These are phyloP conservation scores for Spisula solida DNA, from an alignment of 2,888 invertebrate genomes.

Conservation along the genomic window DNA sequence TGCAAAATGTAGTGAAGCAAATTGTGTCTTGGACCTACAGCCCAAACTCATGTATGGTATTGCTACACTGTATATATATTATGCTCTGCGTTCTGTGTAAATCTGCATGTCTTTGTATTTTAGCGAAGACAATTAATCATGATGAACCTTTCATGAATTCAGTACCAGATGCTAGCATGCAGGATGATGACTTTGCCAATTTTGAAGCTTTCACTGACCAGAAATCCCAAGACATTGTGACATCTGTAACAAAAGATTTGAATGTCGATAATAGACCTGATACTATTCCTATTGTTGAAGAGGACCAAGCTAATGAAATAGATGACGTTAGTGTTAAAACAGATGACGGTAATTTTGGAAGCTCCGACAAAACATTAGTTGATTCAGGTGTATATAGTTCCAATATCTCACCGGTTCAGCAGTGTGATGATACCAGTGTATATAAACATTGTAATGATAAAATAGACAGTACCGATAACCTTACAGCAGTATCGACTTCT, in stretches of 20 bases:
- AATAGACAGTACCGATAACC: neutral
- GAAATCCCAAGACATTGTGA: neutral
- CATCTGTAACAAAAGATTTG: neutral
- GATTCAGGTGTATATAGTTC: constrained; percentile 83
- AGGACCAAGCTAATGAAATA: neutral
- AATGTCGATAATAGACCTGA: constrained; percentile 34
- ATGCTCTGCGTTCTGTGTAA: neutral
- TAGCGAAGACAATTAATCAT: neutral
- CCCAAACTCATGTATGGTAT: too few relatives aligned
- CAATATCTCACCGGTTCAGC: constrained; percentile 79
- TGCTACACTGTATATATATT: too few relatives aligned
- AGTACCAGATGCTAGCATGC: neutral
- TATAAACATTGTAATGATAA: neutral
- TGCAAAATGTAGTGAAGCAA: too few relatives aligned
- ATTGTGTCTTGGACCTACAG: too few relatives aligned
- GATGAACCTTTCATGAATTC: constrained; percentile 22
- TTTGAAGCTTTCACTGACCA: constrained; percentile 41
- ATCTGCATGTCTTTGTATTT: neutral
- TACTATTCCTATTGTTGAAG: constrained; percentile 18
- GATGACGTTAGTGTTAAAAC: neutral
- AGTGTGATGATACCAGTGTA: constrained; percentile 14
- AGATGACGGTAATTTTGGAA: neutral
- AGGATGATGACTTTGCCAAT: constrained; percentile 49
- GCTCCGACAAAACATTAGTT: constrained; percentile 40
- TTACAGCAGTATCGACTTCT: neutral